phyloP scores from a whole-genome alignment of 1,140 invertebrate genomes.

The Eriosoma lanigerum region DNA sequence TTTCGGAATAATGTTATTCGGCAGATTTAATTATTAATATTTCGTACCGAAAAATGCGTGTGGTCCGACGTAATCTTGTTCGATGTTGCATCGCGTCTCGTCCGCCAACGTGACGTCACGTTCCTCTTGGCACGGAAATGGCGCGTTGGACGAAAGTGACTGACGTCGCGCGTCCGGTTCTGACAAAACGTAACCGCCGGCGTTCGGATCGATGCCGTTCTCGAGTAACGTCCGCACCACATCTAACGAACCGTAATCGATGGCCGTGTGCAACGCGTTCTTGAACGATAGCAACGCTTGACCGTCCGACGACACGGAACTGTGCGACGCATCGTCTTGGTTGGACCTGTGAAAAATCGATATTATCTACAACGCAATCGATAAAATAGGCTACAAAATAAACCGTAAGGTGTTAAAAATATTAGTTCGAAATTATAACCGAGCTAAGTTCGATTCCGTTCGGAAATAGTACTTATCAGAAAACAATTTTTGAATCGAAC shows the following conservation, averaged over 20 bases:
- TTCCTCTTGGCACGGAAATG: conserved; percentile 5
- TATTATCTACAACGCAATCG: not conserved
- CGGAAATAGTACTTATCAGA: no score
- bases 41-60: no score
- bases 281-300: conserved; percentile 60
- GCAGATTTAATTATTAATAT: no score
- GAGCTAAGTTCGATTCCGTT: no score
- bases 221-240: conserved; percentile 63
- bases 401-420: no score
- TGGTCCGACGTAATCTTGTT: not conserved
- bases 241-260: conserved; percentile 63
- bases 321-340: conserved; percentile 46
- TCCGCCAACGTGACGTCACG: not conserved
- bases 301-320: conserved; percentile 36
- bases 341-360: conserved; percentile 2
- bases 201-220: conserved; percentile 64
- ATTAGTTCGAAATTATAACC: no score
- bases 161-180: conserved; percentile 50
- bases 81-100: not conserved
- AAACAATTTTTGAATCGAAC: no score
- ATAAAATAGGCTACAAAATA: no score
- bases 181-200: conserved; percentile 58
- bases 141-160: conserved; percentile 44
- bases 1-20: no score
- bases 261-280: conserved; percentile 64